phyloP scores from a whole-genome alignment of 2,113 vertebrate genomes.

The Peucedramus taeniatus region DNA sequence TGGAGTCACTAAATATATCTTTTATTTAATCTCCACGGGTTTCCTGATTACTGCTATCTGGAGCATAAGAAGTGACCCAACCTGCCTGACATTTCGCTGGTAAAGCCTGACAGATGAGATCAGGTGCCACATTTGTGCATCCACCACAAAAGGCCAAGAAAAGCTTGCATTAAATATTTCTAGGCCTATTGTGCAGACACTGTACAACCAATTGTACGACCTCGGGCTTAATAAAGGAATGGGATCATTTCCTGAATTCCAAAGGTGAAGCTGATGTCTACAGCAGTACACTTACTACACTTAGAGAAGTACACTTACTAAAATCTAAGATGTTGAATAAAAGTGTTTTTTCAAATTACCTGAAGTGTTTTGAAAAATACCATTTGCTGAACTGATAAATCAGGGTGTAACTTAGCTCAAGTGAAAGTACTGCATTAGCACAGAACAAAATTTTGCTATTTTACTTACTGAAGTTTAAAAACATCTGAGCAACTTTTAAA shows the following conservation, averaged over 20 bases:
- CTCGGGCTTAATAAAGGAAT: background rate
- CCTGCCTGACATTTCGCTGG: background rate
- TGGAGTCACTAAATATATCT: background rate
- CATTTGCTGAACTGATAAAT: background rate
- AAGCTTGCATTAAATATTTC: background rate
- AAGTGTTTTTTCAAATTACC: background rate
- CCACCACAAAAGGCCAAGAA: background rate
- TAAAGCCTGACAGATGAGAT: background rate
- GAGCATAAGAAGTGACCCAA: background rate
- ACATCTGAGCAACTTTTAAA: background rate
- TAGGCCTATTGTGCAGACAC: background rate
- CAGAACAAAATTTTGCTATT: background rate
- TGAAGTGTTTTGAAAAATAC: background rate
- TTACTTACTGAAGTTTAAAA: background rate
- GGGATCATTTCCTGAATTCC: background rate
- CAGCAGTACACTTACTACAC: background rate
- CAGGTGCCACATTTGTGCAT: background rate
- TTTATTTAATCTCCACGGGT: background rate
- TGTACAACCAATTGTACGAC: background rate
- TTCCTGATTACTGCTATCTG: background rate
- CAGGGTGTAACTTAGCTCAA: background rate
- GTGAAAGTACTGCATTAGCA: background rate
- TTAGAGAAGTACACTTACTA: background rate
- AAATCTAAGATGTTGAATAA: background rate
- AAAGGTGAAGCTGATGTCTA: background rate